Evolutionary conservation across 2,888 invertebrate species (phyloP).

Genomic region (Slavum lentiscoides): DNA sequence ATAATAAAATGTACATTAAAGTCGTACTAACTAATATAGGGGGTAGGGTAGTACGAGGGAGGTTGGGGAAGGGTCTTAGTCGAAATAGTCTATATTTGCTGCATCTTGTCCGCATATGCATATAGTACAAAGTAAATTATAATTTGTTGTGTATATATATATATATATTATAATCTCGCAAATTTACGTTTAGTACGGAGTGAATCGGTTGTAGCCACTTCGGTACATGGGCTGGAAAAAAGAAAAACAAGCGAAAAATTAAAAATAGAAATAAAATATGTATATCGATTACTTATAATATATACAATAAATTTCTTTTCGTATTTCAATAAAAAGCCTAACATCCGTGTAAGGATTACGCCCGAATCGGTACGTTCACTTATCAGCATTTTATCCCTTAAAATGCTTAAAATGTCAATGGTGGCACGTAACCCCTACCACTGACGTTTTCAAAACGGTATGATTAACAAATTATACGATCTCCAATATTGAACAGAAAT

Average conservation of each 20-base stretch:
- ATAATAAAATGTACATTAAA: background rate
- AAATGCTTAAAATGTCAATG: too few relatives aligned
- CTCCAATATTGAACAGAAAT: too few relatives aligned
- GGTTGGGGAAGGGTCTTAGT: background rate
- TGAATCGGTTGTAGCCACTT: slow-evolving; percentile 92
- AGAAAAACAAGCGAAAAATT: slow-evolving; percentile 37
- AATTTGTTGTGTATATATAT: slow-evolving; percentile 1
- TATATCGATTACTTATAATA: too few relatives aligned
- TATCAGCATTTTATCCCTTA: too few relatives aligned
- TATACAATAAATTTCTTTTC: too few relatives aligned
- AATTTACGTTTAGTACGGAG: slow-evolving; percentile 74
- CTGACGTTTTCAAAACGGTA: too few relatives aligned
- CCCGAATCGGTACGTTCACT: too few relatives aligned
- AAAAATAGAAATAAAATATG: too few relatives aligned
- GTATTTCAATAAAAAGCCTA: too few relatives aligned
- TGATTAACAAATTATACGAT: too few relatives aligned
- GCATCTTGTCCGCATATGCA: background rate
- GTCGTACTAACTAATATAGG: background rate
- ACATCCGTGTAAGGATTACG: too few relatives aligned
- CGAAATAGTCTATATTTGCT: background rate
- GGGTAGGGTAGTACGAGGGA: rapidly evolving
- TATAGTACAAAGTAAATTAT: slow-evolving; percentile 9
- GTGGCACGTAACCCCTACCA: too few relatives aligned
- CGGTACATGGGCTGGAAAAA: slow-evolving; percentile 83
- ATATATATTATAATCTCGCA: background rate